These are phyloP conservation scores for Blomia tropicalis DNA, from an alignment of 2,888 invertebrate species.

Conservation along the genomic window DNA sequence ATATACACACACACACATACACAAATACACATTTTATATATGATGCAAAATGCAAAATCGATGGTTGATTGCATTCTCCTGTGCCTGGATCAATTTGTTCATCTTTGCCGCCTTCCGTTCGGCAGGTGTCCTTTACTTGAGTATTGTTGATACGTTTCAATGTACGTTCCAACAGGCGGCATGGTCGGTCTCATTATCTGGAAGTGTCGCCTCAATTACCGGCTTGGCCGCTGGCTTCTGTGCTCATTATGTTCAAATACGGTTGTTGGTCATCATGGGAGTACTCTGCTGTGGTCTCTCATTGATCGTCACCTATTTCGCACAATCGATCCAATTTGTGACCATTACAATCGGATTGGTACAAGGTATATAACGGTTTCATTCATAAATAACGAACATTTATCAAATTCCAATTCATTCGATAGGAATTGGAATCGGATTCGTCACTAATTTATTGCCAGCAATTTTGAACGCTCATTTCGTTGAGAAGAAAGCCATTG, in stretches of 20 bases:
- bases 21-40: too few species aligned
- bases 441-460: constrained; percentile 26
- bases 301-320: constrained; percentile 24
- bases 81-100: constrained; percentile 28
- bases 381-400: neutral
- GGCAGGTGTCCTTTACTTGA: constrained; percentile 26
- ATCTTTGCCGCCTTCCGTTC: constrained; percentile 28
- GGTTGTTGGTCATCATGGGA: constrained; percentile 25
- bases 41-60: neutral
- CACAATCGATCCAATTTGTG: constrained; percentile 24
- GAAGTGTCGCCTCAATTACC: constrained; percentile 19
- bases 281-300: constrained; percentile 21
- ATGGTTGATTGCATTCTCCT: constrained; percentile 25
- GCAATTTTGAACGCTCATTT: constrained; percentile 28
- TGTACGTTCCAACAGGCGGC: constrained; percentile 27
- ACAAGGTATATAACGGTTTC: constrained; percentile 24
- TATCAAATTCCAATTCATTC: neutral
- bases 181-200: constrained; percentile 25
- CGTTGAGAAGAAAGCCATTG: constrained; percentile 25
- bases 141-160: constrained; percentile 24
- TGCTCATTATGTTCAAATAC: constrained; percentile 24
- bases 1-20: too few species aligned
- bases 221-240: constrained; percentile 27
- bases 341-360: constrained; percentile 25
- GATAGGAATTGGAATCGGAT: constrained; percentile 28